Evolutionary conservation across 1,140 invertebrate genomes (phyloP).

Genomic region (Aphaenogaster floridana): DNA sequence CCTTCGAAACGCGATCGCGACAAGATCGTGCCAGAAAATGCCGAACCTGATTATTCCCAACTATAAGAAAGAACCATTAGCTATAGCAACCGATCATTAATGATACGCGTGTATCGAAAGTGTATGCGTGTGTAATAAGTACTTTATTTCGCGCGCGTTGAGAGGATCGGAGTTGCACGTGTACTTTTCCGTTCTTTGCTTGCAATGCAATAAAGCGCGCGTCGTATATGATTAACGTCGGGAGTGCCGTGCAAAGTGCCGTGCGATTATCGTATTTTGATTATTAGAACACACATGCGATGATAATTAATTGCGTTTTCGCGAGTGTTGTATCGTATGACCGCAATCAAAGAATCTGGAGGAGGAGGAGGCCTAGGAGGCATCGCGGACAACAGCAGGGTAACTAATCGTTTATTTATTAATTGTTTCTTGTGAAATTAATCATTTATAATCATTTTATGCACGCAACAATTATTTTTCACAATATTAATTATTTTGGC

Average conservation of each 20-base stretch:
- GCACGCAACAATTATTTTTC: background rate
- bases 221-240: background rate
- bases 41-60: background rate
- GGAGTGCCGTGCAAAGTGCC: background rate
- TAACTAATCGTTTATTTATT: background rate
- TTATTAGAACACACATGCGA: background rate
- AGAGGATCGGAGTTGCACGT: background rate
- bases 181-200: background rate
- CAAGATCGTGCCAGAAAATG: background rate
- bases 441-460: background rate
- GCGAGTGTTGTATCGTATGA: background rate
- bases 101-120: background rate
- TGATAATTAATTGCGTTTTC: background rate
- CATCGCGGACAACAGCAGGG: background rate
- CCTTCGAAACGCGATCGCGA: background rate
- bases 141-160: background rate
- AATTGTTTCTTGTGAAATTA: background rate
- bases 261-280: slow-evolving; percentile 11
- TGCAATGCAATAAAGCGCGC: background rate
- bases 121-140: background rate
- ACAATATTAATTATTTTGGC: background rate
- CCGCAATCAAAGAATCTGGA: background rate
- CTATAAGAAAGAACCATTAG: background rate
- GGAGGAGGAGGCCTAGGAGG: background rate
- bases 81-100: background rate